These are phyloP conservation scores for Astatoreochromis straeleni DNA, from an alignment of 2,113 vertebrate species.

Conservation along the genomic window DNA sequence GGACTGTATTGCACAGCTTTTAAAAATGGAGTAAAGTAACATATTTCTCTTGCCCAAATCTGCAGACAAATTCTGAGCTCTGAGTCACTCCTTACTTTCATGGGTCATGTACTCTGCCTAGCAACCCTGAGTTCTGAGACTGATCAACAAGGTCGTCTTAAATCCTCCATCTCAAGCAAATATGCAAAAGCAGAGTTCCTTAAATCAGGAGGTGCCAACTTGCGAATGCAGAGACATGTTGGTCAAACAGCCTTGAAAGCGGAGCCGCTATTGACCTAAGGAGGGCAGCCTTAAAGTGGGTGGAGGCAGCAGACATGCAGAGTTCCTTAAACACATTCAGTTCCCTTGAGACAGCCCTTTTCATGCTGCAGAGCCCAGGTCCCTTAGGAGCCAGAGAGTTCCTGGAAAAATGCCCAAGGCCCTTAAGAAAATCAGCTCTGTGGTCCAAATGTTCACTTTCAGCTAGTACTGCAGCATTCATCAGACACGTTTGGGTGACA, in stretches of 20 bases:
- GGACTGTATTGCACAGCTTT: not conserved
- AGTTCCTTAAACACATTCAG: conserved; percentile 35
- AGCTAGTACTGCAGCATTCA: not conserved
- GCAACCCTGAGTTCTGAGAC: not conserved
- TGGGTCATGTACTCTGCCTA: conserved; percentile 25
- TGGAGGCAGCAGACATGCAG: conserved; percentile 32
- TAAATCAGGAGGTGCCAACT: conserved; percentile 58
- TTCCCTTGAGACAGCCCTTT: conserved; percentile 50
- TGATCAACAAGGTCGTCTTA: conserved; percentile 26
- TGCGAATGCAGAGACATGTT: conserved; percentile 60
- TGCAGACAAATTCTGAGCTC: not conserved
- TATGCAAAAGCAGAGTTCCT: conserved; percentile 6
- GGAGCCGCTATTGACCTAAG: conserved; percentile 59
- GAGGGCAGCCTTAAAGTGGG: conserved; percentile 38
- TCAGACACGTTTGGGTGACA: not conserved
- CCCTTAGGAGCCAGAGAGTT: conserved; percentile 60
- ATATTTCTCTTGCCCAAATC: not conserved
- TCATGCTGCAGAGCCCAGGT: conserved; percentile 42
- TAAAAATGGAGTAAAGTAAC: not conserved
- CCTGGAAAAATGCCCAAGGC: conserved; percentile 48
- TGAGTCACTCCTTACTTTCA: conserved; percentile 10
- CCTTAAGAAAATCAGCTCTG: not conserved
- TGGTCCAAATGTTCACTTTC: conserved; percentile 4
- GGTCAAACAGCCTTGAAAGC: conserved; percentile 59
- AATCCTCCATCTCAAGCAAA: conserved; percentile 38